phyloP scores from a whole-genome alignment of 2,797 vertebrate species.

The Falco rusticolus region DNA sequence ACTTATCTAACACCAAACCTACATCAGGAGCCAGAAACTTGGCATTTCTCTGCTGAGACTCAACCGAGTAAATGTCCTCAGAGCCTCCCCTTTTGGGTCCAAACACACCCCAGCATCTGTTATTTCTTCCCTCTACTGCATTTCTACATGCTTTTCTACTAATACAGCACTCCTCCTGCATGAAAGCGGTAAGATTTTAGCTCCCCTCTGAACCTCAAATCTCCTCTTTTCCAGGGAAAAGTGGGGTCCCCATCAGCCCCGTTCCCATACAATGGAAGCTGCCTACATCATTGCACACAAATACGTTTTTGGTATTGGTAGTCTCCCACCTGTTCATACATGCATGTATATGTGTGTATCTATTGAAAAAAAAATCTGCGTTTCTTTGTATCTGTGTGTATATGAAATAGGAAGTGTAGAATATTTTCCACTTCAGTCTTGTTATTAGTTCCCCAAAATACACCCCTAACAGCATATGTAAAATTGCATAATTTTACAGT shows the following conservation, averaged over 20 bases:
- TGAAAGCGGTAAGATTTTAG: not conserved
- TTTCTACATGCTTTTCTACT: not conserved
- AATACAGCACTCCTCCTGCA: not conserved
- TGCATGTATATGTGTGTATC: not conserved
- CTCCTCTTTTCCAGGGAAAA: not conserved
- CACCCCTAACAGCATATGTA: not conserved
- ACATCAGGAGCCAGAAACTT: not conserved
- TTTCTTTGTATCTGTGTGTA: not conserved
- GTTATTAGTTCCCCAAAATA: not conserved
- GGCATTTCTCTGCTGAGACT: not conserved
- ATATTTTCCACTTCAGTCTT: not conserved
- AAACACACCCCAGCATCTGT: not conserved
- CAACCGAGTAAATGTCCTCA: not conserved
- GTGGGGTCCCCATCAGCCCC: not conserved
- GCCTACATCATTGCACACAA: not conserved
- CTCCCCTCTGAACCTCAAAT: not conserved
- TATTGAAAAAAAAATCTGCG: not conserved
- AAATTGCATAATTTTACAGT: not conserved
- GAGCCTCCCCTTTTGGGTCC: not conserved
- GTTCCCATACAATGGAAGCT: not conserved
- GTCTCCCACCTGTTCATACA: not conserved
- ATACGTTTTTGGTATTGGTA: not conserved
- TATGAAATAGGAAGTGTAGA: not conserved
- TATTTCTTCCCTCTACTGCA: not conserved
- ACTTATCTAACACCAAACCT: not conserved